Evolutionary conservation across 2,113 vertebrate species (phyloP).

Genomic region (Lycocorax pyrrhopterus): DNA sequence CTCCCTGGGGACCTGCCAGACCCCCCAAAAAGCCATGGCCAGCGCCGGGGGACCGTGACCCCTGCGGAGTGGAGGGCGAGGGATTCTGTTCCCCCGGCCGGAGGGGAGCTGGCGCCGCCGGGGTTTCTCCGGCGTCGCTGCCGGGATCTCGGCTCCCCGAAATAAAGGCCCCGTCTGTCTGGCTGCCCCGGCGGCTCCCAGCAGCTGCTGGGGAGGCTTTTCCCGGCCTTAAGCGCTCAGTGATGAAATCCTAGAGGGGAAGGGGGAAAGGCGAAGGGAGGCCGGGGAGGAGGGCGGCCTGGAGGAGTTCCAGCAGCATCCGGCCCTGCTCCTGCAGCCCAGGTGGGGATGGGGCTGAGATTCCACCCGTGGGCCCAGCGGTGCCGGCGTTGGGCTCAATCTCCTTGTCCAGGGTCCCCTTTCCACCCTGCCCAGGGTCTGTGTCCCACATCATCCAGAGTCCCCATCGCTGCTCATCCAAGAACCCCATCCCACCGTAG

Average conservation of each 20-base stretch:
- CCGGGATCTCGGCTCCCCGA: background rate
- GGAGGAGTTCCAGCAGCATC: background rate
- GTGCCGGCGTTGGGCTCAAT: accelerated
- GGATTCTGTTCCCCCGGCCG: background rate
- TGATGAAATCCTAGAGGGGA: background rate
- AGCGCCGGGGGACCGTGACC: background rate
- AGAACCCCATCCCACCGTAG: background rate
- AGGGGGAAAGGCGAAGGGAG: background rate
- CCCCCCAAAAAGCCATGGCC: background rate
- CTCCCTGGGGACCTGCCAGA: background rate
- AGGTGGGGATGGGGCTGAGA: background rate
- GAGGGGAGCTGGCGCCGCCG: background rate
- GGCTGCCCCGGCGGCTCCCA: background rate
- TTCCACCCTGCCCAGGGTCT: no score
- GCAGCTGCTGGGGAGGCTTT: constrained; percentile 8
- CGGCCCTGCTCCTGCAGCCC: background rate
- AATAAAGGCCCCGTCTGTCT: background rate
- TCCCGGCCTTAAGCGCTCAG: background rate
- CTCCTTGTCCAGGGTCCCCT: no score
- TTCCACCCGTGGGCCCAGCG: accelerated
- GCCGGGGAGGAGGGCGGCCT: background rate
- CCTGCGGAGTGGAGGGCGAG: background rate
- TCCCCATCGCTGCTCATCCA: no score
- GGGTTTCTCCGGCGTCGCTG: background rate
- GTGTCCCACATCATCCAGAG: background rate